These are phyloP conservation scores for Phortica variegata DNA, from an alignment of 1,140 invertebrate species.

Conservation along the genomic window DNA sequence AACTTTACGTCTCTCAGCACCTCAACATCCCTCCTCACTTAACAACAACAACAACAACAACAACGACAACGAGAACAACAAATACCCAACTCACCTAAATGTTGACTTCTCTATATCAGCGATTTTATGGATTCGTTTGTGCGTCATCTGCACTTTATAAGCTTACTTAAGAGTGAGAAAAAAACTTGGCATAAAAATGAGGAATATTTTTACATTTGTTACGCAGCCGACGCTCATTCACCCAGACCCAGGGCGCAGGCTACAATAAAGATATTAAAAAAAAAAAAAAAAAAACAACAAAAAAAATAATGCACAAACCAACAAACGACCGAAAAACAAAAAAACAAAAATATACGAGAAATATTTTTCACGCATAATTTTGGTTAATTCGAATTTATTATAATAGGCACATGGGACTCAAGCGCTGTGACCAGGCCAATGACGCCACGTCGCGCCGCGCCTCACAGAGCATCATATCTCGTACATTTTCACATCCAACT, in stretches of 20 bases:
- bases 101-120: neutral
- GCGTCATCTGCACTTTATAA: conserved; percentile 20
- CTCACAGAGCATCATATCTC: too few species aligned
- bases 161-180: conserved; percentile 3
- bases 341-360: conserved; percentile 2
- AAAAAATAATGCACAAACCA: conserved; percentile 15
- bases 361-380: conserved; percentile 45
- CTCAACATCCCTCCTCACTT: too few species aligned
- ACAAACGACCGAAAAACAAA: conserved; percentile 10
- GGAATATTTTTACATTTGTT: conserved; percentile 8
- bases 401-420: too few species aligned
- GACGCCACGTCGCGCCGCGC: too few species aligned
- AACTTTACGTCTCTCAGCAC: neutral
- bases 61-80: too few species aligned
- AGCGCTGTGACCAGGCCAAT: too few species aligned
- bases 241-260: too few species aligned
- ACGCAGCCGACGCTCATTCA: too few species aligned
- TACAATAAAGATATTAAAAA: conserved; percentile 16
- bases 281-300: neutral
- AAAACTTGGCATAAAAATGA: neutral
- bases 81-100: too few species aligned
- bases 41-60: too few species aligned
- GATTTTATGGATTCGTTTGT: conserved; percentile 6
- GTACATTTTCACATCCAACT: too few species aligned
- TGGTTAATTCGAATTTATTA: conserved; percentile 49